These are phyloP conservation scores for Torymus texanus DNA, from an alignment of 2,888 invertebrate genomes.

Conservation along the genomic window DNA sequence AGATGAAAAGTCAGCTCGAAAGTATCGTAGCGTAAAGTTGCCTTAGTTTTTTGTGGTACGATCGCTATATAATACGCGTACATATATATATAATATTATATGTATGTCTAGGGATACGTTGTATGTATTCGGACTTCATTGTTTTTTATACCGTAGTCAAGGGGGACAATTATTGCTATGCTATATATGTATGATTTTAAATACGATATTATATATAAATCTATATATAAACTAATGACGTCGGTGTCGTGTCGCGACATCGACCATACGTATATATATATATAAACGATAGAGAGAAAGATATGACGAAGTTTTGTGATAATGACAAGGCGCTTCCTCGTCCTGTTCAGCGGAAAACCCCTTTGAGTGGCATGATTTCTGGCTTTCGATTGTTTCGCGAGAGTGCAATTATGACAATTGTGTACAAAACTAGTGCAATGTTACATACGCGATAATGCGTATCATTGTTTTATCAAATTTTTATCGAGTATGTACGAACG, in stretches of 20 bases:
- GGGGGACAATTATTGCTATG: conserved; percentile 39
- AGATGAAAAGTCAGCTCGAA: conserved; percentile 39
- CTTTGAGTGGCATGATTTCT: neutral
- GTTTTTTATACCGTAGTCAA: conserved; percentile 51
- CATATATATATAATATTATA: conserved; percentile 7
- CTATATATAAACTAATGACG: neutral
- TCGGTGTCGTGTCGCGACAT: neutral
- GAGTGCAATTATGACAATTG: neutral
- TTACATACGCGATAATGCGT: neutral
- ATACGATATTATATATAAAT: conserved; percentile 17
- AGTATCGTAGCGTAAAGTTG: conserved; percentile 52
- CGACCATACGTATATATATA: neutral
- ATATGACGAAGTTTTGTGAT: conserved; percentile 42
- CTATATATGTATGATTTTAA: conserved; percentile 35
- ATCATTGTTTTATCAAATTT: conserved; percentile 15
- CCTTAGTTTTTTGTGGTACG: conserved; percentile 53
- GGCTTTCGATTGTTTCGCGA: neutral
- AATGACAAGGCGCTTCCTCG: conserved; percentile 34
- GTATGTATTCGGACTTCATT: conserved; percentile 36
- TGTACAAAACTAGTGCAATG: neutral
- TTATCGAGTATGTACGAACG: neutral
- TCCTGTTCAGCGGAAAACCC: conserved; percentile 25
- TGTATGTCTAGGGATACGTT: conserved; percentile 35
- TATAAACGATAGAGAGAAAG: conserved; percentile 8
- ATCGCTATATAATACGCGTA: conserved; percentile 37